Conservation (phyloP, 1,140 invertebrate genomes). For the Polypedilum pembai region DNA sequence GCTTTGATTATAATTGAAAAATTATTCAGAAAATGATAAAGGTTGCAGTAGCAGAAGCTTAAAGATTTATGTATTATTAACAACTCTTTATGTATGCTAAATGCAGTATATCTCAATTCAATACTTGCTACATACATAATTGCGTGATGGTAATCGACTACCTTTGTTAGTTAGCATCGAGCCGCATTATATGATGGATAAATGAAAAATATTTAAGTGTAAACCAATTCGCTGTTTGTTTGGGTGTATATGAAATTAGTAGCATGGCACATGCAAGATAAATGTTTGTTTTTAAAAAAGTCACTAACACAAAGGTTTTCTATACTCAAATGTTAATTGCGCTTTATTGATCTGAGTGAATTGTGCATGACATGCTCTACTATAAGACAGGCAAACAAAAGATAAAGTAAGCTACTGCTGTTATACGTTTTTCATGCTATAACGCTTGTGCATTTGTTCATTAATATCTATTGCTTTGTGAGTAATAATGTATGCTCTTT, state of each 20-base stretch:
- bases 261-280: conserved; percentile 4
- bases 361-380: background rate
- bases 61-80: background rate
- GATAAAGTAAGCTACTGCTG: background rate
- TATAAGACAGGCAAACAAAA: background rate
- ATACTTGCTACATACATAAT: background rate
- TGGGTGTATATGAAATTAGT: background rate
- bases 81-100: background rate
- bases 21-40: background rate
- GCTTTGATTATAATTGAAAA: background rate
- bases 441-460: conserved; percentile 12
- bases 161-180: background rate
- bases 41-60: too few relatives aligned
- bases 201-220: background rate
- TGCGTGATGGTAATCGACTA: conserved; percentile 16
- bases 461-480: conserved; percentile 11
- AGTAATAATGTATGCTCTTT: background rate
- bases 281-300: conserved; percentile 4
- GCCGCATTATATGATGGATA: background rate
- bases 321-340: background rate
- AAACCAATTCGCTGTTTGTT: conserved; percentile 2
- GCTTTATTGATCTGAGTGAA: background rate
- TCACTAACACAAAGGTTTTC: background rate
- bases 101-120: too few relatives aligned
- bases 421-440: background rate